These are phyloP conservation scores for Isotomurus palustris DNA, from an alignment of 2,888 invertebrate species.

Conservation along the genomic window DNA sequence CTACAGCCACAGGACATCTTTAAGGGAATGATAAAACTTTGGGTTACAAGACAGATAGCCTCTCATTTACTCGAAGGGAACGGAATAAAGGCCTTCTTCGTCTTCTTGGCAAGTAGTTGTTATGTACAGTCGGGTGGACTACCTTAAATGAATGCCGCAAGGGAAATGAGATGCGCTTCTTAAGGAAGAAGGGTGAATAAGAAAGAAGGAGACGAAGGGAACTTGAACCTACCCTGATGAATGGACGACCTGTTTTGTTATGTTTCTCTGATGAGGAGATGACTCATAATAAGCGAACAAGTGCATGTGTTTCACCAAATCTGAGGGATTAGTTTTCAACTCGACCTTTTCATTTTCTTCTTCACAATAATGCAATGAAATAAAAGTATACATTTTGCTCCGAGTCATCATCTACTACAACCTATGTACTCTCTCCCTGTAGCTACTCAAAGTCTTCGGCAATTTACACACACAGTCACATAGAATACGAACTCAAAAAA, in stretches of 20 bases:
- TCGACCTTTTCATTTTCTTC: neutral
- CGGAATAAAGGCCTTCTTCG: neutral
- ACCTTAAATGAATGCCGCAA: constrained; percentile 11
- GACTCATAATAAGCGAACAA: constrained; percentile 2
- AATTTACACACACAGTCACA: too few relatives aligned
- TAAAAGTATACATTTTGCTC: too few relatives aligned
- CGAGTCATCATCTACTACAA: too few relatives aligned
- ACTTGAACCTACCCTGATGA: neutral
- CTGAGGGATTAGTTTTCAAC: constrained; percentile 4
- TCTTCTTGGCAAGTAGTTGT: neutral
- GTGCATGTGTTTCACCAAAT: constrained; percentile 3
- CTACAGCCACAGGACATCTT: constrained; percentile 5
- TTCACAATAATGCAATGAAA: too few relatives aligned
- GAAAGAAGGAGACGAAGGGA: neutral
- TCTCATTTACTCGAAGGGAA: neutral
- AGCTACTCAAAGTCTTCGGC: too few relatives aligned
- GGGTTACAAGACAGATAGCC: too few relatives aligned
- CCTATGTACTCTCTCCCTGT: too few relatives aligned
- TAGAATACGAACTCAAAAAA: too few relatives aligned
- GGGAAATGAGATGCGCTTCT: constrained; percentile 2
- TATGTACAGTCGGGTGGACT: neutral
- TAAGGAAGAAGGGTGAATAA: constrained; percentile 8
- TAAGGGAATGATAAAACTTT: constrained; percentile 3
- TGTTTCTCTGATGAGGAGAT: neutral
- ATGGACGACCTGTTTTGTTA: neutral